Base-by-base conservation (phyloP, 2,888 invertebrate genomes). In the Teleiodes luculella region DNA sequence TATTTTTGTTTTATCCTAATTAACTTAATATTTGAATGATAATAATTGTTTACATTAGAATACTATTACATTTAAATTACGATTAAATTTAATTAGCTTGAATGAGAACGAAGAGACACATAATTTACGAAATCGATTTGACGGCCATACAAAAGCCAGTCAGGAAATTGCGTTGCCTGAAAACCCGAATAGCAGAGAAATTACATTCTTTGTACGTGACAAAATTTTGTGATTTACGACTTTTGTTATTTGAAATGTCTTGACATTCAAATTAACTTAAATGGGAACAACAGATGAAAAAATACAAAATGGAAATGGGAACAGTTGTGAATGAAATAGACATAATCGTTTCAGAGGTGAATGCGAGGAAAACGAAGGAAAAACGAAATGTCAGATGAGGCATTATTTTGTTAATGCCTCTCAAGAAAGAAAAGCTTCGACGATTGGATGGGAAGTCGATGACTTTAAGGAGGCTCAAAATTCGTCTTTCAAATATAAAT, bases 151-250 rank as follows among this genome's bases (percentile, higher is more conserved):
- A 33, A 33, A 33, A 11, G 10, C 33, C 33, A 10, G 33, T 33
- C 36, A 31, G 56, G 52, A 53, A 56, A 53, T 45, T 18, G 43
- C 35, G 33, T 53, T 49, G 31, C 31, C 49, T 28, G 31, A 53
- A 49, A 33, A 35, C 10, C 43, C 28, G 3, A n/a, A 43, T 28
- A 11, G 13, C n/a, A n/a, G 4, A 11, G 6, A 48, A 36, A 52
- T 36, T 33, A 28, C 43, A 35, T 52, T 24, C 14, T 46, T 20
- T 28, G 41, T 52, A 55, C 55, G 55, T 52, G 52, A 48, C 31
- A 52, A 36, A 24, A 41, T 33, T 55, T 10, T 41, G 24, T 46
- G 33, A 52, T 35, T 55, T 39, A 48, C 37, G n/a, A 30, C 50
- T 47, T 20, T 33, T n/a, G 13, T 28, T 13, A 6, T 16, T 16